Evolutionary conservation across 2,797 vertebrate species (phyloP).

Genomic region (Cryptoblepharus egeriae): DNA sequence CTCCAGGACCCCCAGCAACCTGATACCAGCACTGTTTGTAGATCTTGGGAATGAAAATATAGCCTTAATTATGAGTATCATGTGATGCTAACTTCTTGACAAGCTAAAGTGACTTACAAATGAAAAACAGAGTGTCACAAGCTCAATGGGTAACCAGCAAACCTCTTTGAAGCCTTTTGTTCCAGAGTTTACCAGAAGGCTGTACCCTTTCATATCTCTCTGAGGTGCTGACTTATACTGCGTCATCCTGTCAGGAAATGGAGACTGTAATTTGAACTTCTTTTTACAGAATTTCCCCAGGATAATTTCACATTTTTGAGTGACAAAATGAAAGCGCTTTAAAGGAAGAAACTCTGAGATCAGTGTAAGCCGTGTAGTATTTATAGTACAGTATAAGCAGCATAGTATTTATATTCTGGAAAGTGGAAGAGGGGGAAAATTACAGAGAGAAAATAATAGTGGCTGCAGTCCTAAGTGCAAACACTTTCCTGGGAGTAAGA

Average conservation of each 20-base stretch:
- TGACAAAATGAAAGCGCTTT: background rate
- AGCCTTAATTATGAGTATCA: background rate
- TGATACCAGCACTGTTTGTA: background rate
- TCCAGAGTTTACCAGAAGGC: conserved; percentile 15
- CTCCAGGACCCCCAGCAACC: no score
- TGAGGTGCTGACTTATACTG: conserved; percentile 17
- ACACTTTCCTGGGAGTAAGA: no score
- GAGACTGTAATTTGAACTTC: conserved; percentile 9
- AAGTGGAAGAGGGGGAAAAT: background rate
- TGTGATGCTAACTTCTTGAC: conserved; percentile 1
- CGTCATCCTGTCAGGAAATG: conserved; percentile 13
- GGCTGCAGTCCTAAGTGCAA: no score
- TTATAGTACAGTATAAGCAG: background rate
- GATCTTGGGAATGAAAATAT: conserved; percentile 4
- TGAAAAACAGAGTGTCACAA: conserved; percentile 16
- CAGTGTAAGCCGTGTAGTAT: background rate
- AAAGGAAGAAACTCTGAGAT: background rate
- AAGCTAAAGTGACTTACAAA: conserved; percentile 14
- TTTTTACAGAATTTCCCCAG: conserved; percentile 4
- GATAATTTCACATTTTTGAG: background rate
- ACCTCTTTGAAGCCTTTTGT: conserved; percentile 6
- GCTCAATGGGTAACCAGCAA: conserved; percentile 5
- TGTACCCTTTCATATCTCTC: conserved; percentile 30
- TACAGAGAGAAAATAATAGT: background rate
- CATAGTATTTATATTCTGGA: background rate